These are phyloP conservation scores for Hirtodrosophila confusa DNA, from an alignment of 2,888 invertebrate genomes.

Conservation along the genomic window DNA sequence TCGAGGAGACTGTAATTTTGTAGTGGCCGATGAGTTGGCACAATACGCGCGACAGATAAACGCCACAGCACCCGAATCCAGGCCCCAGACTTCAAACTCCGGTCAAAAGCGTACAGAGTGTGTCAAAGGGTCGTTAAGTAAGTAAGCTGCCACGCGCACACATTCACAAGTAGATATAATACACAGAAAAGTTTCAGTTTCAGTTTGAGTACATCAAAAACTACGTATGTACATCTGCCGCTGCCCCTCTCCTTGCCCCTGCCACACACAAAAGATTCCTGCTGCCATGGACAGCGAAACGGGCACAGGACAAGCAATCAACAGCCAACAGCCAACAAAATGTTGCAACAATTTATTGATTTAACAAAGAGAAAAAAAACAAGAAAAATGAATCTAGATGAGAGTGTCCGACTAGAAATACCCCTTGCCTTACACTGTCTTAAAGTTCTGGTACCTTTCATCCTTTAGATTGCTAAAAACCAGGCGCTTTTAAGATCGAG, in stretches of 20 bases:
- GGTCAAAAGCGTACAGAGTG: constrained; percentile 44
- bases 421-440: too few relatives aligned
- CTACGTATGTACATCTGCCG: constrained; percentile 41
- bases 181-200: constrained; percentile 62
- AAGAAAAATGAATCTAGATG: not conserved
- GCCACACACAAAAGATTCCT: constrained; percentile 27
- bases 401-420: too few relatives aligned
- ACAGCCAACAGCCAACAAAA: constrained; percentile 44
- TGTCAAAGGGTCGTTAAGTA: constrained; percentile 75
- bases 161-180: constrained; percentile 12
- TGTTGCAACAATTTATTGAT: constrained; percentile 70
- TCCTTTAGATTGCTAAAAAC: too few relatives aligned
- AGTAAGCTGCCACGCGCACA: constrained; percentile 58
- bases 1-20: constrained; percentile 36
- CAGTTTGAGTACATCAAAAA: constrained; percentile 50
- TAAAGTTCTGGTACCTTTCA: too few relatives aligned
- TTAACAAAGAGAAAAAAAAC: constrained; percentile 48
- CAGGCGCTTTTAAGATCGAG: too few relatives aligned
- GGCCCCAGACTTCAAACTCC: constrained; percentile 2
- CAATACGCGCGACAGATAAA: constrained; percentile 67
- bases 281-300: constrained; percentile 47
- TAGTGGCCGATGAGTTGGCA: constrained; percentile 68
- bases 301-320: constrained; percentile 56
- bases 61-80: constrained; percentile 12
- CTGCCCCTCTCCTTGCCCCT: not conserved